These are phyloP conservation scores for Perccottus glenii DNA, from an alignment of 2,113 vertebrate genomes.

Conservation along the genomic window DNA sequence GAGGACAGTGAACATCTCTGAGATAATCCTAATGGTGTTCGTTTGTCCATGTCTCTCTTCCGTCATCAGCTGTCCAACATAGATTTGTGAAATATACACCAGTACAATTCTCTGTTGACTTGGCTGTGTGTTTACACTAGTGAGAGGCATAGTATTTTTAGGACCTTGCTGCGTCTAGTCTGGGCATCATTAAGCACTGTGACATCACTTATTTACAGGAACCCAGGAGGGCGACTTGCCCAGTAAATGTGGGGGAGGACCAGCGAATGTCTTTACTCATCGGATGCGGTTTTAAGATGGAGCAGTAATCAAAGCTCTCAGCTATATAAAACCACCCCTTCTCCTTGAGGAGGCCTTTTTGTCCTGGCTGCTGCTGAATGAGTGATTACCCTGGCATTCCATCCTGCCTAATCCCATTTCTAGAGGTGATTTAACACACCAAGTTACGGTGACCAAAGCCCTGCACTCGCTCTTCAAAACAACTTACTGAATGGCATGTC, in stretches of 20 bases:
- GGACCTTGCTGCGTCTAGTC: conserved; percentile 56
- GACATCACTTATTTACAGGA: conserved; percentile 83
- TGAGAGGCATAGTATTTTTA: conserved; percentile 42
- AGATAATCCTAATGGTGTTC: conserved; percentile 30
- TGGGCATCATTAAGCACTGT: conserved; percentile 76
- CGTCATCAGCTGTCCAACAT: conserved; percentile 11
- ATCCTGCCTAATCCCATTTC: conserved; percentile 78
- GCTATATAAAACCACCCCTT: conserved; percentile 74
- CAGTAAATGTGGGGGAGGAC: conserved; percentile 79
- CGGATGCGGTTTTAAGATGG: conserved; percentile 81
- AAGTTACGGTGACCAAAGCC: conserved; percentile 55
- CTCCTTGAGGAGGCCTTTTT: conserved; percentile 70
- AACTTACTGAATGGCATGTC: conserved; percentile 9
- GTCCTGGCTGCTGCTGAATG: conserved; percentile 59
- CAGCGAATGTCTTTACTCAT: conserved; percentile 77
- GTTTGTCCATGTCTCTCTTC: conserved; percentile 7
- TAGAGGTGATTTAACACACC: conserved; percentile 73
- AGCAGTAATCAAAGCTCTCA: conserved; percentile 74
- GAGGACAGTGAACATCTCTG: conserved; percentile 22
- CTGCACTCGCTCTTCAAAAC: conserved; percentile 27
- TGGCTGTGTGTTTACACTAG: conserved; percentile 27
- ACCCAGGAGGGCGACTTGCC: conserved; percentile 71
- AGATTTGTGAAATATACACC: no score
- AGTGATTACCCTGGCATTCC: conserved; percentile 73
- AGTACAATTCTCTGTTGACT: conserved; percentile 38